These are phyloP conservation scores for Protaetia brevitarsis DNA, from an alignment of 1,140 invertebrate species.

Conservation along the genomic window DNA sequence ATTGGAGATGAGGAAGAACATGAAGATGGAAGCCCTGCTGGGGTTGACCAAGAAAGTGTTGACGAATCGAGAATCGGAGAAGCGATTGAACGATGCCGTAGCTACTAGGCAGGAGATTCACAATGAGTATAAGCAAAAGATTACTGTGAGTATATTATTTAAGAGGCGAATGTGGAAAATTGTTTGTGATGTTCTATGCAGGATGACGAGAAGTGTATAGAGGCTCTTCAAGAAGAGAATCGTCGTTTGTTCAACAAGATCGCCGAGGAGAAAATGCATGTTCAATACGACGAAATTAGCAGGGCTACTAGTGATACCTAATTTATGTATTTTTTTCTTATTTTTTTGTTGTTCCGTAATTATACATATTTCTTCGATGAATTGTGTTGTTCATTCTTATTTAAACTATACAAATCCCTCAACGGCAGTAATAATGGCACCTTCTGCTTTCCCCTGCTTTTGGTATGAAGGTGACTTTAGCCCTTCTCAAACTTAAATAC, in stretches of 20 bases:
- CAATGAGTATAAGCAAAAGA: slow-evolving; percentile 57
- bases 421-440: too few species aligned
- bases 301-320: neutral
- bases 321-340: neutral
- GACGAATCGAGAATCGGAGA: slow-evolving; percentile 55
- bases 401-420: too few species aligned
- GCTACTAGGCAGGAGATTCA: slow-evolving; percentile 61
- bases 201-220: slow-evolving; percentile 36
- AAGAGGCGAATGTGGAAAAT: neutral
- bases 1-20: slow-evolving; percentile 58
- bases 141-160: slow-evolving; percentile 43
- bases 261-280: neutral
- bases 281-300: neutral
- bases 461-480: too few species aligned
- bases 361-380: neutral
- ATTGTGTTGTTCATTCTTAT: neutral
- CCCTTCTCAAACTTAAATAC: too few species aligned
- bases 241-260: slow-evolving; percentile 28
- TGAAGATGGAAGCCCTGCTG: slow-evolving; percentile 68
- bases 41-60: slow-evolving; percentile 58
- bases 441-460: too few species aligned
- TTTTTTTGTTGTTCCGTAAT: neutral
- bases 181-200: slow-evolving; percentile 23
- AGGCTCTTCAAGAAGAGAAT: slow-evolving; percentile 39
- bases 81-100: slow-evolving; percentile 58